These are phyloP conservation scores for Ormyrus pomaceus DNA, from an alignment of 2,888 invertebrate species.

Conservation along the genomic window DNA sequence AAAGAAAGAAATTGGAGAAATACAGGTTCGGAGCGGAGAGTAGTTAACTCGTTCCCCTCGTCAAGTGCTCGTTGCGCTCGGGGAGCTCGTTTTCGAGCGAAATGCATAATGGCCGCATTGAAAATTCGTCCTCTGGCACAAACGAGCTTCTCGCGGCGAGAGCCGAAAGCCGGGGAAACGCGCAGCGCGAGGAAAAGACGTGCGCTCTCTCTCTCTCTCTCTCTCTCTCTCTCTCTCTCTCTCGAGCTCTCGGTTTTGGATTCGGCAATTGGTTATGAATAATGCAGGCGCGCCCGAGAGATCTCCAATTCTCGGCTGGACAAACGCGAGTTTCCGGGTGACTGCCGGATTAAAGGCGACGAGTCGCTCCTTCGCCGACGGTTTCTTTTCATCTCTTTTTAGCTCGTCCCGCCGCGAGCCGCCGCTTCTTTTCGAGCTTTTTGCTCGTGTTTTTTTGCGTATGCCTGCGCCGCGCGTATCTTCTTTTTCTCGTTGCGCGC, in stretches of 20 bases:
- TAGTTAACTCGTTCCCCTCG: slow-evolving; percentile 50
- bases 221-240: background rate
- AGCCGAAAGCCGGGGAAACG: slow-evolving; percentile 23
- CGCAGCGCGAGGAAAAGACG: slow-evolving; percentile 32
- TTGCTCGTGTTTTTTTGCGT: background rate
- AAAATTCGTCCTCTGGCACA: slow-evolving; percentile 42
- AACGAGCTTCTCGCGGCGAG: slow-evolving; percentile 46
- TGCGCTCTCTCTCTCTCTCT: background rate
- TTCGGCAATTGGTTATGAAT: slow-evolving; percentile 74
- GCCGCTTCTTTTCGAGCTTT: background rate
- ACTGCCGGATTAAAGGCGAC: slow-evolving; percentile 60
- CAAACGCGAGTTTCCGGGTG: slow-evolving; percentile 63
- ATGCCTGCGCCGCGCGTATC: background rate
- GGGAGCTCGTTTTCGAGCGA: slow-evolving; percentile 34
- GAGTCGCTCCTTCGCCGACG: slow-evolving; percentile 50
- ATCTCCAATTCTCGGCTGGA: slow-evolving; percentile 36
- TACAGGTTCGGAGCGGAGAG: slow-evolving; percentile 42
- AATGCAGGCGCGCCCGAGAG: slow-evolving; percentile 66
- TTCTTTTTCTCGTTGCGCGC: slow-evolving; percentile 22
- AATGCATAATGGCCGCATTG: slow-evolving; percentile 52
- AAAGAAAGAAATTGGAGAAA: slow-evolving; percentile 11
- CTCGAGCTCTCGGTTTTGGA: slow-evolving; percentile 63
- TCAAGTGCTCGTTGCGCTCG: background rate
- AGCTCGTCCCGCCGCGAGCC: background rate
- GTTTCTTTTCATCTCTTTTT: slow-evolving; percentile 47